Base-by-base conservation (phyloP, 2,888 invertebrate genomes). In the Blera fallax region DNA sequence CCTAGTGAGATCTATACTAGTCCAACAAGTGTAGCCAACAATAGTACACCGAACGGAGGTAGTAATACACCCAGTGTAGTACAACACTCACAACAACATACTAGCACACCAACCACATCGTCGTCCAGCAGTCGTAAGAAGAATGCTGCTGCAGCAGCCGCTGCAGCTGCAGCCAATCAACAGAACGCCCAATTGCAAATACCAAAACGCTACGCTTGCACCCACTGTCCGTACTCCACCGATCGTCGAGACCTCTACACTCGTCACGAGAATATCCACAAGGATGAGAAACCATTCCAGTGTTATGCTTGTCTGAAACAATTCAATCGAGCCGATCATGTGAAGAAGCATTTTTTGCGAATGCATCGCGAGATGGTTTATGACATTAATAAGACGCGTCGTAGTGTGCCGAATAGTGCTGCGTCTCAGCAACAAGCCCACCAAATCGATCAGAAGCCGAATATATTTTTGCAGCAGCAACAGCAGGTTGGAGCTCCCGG, bases 271-370 rank as follows among this genome's bases (percentile, higher is more conserved):
- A 98, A 97, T 91, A 98, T 98, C 87, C 98, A 98, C 91, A 95
- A 97, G 88, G 97, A 97, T 91, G 97, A 98, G 91, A 98, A 98
- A 91, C 98, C 98, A 5, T 98, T 98, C 91, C 97, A 97, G 91
- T 98, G 98, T 92, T 98, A 98, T 91, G 95, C 97, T 34, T 98
- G 98, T 91, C 95, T 96, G 91, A 97, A 98, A 92, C 97, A 97
- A 91, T 98, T 98, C 93, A 98, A 98, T 92, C 94, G 98, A 65
- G 98, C 98, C 43, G 98, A 98, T 92, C 98, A 98, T 91, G 98
- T 98, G 54, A 98, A 98, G 92, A 98, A 98, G 90, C 98, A 98
- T 92, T 98, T 98, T 90, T 93, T 97, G 88, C 94, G 98, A 88
- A 98, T 98, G 97, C 98, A 98, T 90, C 94, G 97, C 50, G 98